Evolutionary conservation across 2,113 vertebrate genomes (phyloP), one percentile per base, ranked within the genome.

Genomic region (Tupaia tana): DNA sequence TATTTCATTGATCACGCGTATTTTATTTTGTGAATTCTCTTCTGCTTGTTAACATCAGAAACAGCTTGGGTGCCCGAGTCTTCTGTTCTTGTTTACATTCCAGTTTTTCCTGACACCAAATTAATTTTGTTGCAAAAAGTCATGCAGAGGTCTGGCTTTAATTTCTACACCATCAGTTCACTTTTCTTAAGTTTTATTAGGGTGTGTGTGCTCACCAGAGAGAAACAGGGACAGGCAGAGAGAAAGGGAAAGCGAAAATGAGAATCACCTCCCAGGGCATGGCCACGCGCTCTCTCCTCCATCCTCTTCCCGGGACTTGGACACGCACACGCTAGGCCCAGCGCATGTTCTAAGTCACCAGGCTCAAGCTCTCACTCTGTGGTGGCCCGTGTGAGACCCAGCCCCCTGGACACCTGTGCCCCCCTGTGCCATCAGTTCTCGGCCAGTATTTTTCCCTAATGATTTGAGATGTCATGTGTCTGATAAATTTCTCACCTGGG

Each of bases 41-140:
- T 67, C 9, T 13, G 0, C 4, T 20, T 15, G 3, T 43, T 61
- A 19, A 4, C 0, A 8, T 59, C 11, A 13, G 25, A 22, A 15
- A 0, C 20, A 8, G 31, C 61, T 43, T 27, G 4, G 1, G 1
- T 3, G 4, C 43, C 63, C 4, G 29, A 3, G 14, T 58, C 24
- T 6, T 2, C 22, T 5, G 9, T 24, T 77, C 6, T 27, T 58
- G 2, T 86, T 31, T 34, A 20, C 0, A 1, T 14, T 5, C 4
- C 25, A 19, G 8, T 79, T 61, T 80, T 69, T 31, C 10, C n/a
- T 27, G 67, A 63, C 3, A 0, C 2, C 4, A 10, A 27, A 0
- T 71, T 54, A 10, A 24, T 14, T 59, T 89, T 14, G 18, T 4
- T 16, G 3, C 20, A 31, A 67, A 52, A 52, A 1, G 63, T 20